Evolutionary conservation across 2,888 invertebrate species (phyloP).

Genomic region (Leptinotarsa peninsularis): DNA sequence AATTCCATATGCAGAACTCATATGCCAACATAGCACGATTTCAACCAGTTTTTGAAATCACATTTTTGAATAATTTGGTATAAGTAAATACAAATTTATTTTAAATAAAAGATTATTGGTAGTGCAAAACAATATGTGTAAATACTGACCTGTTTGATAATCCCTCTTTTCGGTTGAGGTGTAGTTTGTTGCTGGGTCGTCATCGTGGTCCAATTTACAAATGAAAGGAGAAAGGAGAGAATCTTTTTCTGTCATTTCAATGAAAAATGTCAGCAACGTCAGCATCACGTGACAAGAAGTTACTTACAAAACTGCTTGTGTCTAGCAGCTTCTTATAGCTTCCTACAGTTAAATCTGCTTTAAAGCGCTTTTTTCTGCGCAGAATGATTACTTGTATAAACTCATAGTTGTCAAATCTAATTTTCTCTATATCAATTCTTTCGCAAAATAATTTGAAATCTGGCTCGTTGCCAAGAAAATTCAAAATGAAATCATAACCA

Average conservation of each 20-base stretch:
- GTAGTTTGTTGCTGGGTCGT: constrained; percentile 49
- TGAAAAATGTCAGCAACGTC: constrained; percentile 35
- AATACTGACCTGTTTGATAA: constrained; percentile 72
- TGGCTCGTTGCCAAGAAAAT: too few species aligned
- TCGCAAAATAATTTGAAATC: too few species aligned
- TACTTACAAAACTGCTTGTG: too few species aligned
- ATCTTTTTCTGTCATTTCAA: constrained; percentile 34
- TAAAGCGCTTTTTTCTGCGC: too few species aligned
- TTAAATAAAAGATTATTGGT: neutral
- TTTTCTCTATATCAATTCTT: too few species aligned
- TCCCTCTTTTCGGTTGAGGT: constrained; percentile 68
- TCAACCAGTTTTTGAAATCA: constrained; percentile 7
- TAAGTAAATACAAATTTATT: neutral
- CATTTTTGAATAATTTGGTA: neutral
- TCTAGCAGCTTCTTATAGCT: too few species aligned
- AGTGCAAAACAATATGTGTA: constrained; percentile 29
- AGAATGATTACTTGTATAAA: too few species aligned
- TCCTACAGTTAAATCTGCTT: too few species aligned
- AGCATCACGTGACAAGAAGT: constrained; percentile 40
- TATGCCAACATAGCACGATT: constrained; percentile 61
- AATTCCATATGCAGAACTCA: constrained; percentile 37
- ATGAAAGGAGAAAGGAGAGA: constrained; percentile 40
- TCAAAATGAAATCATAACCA: too few species aligned
- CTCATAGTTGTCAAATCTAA: too few species aligned
- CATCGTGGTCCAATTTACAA: constrained; percentile 42